These are phyloP conservation scores for Cremastinae sp. DNA, from an alignment of 2,888 invertebrate species.

Conservation along the genomic window DNA sequence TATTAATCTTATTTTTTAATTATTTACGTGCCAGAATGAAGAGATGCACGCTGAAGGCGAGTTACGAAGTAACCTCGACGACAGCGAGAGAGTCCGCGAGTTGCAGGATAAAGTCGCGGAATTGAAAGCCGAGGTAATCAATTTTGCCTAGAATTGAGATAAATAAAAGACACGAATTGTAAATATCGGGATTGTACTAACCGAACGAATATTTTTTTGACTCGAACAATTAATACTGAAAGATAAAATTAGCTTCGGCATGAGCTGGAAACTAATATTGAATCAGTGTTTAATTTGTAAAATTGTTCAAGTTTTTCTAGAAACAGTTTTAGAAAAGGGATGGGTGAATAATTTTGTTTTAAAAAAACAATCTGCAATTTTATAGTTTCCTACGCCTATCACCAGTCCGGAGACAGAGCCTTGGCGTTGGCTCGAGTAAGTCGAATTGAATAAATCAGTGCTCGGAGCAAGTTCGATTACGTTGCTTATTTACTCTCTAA, in stretches of 20 bases:
- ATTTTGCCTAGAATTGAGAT: slow-evolving; percentile 27
- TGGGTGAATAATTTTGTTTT: not conserved
- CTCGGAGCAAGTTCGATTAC: slow-evolving; percentile 53
- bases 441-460: slow-evolving; percentile 75
- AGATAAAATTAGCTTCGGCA: not conserved
- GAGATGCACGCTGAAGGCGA: slow-evolving; percentile 97
- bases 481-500: slow-evolving; percentile 20
- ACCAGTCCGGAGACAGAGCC: slow-evolving; percentile 94
- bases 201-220: not conserved
- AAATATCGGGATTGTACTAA: not conserved
- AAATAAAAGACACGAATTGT: not conserved
- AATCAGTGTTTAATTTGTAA: not conserved
- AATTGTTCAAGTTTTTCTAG: not conserved
- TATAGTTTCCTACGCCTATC: slow-evolving; percentile 93
- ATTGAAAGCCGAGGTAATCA: slow-evolving; percentile 94
- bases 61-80: slow-evolving; percentile 91
- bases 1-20: slow-evolving; percentile 3
- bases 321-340: no score
- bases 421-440: slow-evolving; percentile 95
- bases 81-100: slow-evolving; percentile 92
- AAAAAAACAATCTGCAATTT: slow-evolving; percentile 73
- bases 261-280: not conserved
- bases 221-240: not conserved
- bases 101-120: slow-evolving; percentile 96
- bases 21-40: slow-evolving; percentile 87